These are phyloP conservation scores for Dolichopus griseipennis DNA, from an alignment of 2,888 invertebrate genomes.

Conservation along the genomic window DNA sequence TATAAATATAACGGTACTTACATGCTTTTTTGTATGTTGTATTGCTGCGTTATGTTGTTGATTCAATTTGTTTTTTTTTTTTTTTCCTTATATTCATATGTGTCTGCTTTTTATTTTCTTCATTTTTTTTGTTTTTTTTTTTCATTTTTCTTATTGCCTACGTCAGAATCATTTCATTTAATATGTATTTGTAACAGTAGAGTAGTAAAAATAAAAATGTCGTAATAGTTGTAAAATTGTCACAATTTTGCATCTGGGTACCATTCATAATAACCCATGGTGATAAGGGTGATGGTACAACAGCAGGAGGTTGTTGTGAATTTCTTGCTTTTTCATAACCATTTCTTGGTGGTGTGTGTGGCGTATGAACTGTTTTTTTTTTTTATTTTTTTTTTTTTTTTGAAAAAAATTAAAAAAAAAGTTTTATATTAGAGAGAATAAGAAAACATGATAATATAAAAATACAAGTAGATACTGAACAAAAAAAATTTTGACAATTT, in stretches of 20 bases:
- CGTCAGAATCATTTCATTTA: slow-evolving; percentile 9
- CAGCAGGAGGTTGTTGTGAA: slow-evolving; percentile 32
- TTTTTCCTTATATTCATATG: neutral
- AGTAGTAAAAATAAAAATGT: slow-evolving; percentile 9
- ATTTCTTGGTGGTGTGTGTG: slow-evolving; percentile 33
- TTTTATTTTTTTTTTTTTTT: too few relatives aligned
- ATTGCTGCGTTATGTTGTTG: neutral
- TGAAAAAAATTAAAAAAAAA: slow-evolving; percentile 16
- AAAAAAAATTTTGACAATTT: neutral
- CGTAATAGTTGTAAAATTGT: slow-evolving; percentile 9
- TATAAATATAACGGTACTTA: too few relatives aligned
- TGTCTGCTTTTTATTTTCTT: neutral
- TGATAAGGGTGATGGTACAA: slow-evolving; percentile 36
- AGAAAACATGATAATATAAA: neutral
- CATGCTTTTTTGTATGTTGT: too few relatives aligned
- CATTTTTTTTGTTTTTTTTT: neutral
- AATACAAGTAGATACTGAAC: neutral
- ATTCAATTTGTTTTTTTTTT: neutral
- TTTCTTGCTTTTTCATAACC: slow-evolving; percentile 35
- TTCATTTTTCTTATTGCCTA: neutral
- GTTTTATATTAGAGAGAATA: slow-evolving; percentile 7
- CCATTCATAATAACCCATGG: slow-evolving; percentile 37
- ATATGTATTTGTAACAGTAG: slow-evolving; percentile 8
- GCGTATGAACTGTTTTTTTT: slow-evolving; percentile 33
- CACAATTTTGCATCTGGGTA: slow-evolving; percentile 20